Evolutionary conservation across 2,888 invertebrate genomes (phyloP), one percentile per base, ranked within the genome.

Genomic region (Rhyacophila evoluta): DNA sequence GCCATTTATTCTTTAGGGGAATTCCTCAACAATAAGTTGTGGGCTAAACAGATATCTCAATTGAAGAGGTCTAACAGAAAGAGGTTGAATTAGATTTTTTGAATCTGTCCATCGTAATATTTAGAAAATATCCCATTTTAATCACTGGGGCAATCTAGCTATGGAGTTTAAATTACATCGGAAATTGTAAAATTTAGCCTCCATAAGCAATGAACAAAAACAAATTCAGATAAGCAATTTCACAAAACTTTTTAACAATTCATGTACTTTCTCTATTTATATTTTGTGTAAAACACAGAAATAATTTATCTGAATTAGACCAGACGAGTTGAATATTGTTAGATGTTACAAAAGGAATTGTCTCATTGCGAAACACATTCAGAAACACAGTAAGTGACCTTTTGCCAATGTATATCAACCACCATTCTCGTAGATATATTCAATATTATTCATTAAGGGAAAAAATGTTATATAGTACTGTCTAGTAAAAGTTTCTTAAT

Each of bases 1-100:
- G 86, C 89, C 15, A 88, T 95, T 74, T 97, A 96, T 86, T 85
- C 93, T 77, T 84, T 92, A 39, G 97, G 97, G 37, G 95, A 96
- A 85, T 90, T 88, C 79, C 84, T 95, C 74, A 95, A 96, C 85
- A 90, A 88, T 83, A 86, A 91, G 82, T 87, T 95, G 81, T 96
- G 96, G 96, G 92, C 93, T 86, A 92, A 92, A 85, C 92, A 92
- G 85, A 88, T 92, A 29, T 90, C 91, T 84, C 85, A 89, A 81
- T 86, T 87, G 75, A 87, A 89, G 3, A 87, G 86, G 82, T 88
- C 89, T 78, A 88, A 87, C n/a, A 90, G 89, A 85, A 90, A 89
- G 84, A 90, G 88, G 83, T 88, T 88, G 11, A 86, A 89, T 85
- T 90, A 88, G 38, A 55, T 19, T 55, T 2, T 19, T 55, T 55